These are phyloP conservation scores for Carlito syrichta DNA, from an alignment of 2,113 vertebrate genomes.

Conservation along the genomic window DNA sequence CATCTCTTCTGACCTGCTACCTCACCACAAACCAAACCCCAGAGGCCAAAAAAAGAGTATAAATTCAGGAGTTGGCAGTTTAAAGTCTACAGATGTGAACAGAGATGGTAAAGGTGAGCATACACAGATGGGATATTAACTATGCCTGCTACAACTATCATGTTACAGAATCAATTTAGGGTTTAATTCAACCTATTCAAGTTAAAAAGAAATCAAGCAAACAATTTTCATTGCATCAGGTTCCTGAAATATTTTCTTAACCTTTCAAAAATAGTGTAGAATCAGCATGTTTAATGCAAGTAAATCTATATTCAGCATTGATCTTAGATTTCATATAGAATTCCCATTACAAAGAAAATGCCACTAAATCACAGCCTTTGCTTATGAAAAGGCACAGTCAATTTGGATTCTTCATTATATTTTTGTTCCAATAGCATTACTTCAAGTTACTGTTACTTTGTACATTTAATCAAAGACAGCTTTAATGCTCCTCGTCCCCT, in stretches of 20 bases:
- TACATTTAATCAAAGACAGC: constrained; percentile 47
- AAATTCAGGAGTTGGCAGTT: background rate
- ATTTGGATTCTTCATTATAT: constrained; percentile 49
- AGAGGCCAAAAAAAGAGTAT: background rate
- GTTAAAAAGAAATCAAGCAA: constrained; percentile 12
- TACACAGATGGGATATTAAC: background rate
- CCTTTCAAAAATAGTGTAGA: constrained; percentile 63
- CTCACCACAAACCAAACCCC: background rate
- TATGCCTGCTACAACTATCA: background rate
- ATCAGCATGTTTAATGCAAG: constrained; percentile 68
- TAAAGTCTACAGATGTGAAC: background rate
- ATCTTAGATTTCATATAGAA: constrained; percentile 63
- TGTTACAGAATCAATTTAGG: constrained; percentile 4
- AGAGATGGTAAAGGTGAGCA: background rate
- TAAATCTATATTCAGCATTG: constrained; percentile 59
- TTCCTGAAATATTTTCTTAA: constrained; percentile 56
- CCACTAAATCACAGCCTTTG: constrained; percentile 42
- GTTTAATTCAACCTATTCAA: background rate
- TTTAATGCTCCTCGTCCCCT: background rate
- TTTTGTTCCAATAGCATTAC: constrained; percentile 17
- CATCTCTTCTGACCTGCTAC: background rate
- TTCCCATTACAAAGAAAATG: constrained; percentile 62
- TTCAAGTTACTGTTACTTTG: constrained; percentile 44
- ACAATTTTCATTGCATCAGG: background rate
- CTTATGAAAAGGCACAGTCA: constrained; percentile 47